These are phyloP conservation scores for Apomyelois bistriatella DNA, from an alignment of 2,888 invertebrate genomes.

Conservation along the genomic window DNA sequence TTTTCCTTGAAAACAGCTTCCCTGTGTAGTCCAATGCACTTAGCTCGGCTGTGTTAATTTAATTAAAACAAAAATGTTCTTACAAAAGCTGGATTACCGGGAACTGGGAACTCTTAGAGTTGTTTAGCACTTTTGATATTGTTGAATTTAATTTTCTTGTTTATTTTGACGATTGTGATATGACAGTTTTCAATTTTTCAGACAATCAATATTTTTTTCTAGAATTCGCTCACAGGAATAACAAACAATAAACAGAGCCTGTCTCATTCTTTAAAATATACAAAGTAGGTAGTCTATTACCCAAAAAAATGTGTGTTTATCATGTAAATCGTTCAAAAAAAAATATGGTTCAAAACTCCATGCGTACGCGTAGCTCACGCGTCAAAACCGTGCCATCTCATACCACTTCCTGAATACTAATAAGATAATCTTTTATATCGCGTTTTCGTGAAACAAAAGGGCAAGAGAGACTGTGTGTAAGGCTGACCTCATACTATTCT, in stretches of 20 bases:
- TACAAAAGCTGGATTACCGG: constrained; percentile 16
- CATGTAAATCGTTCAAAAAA: constrained; percentile 3
- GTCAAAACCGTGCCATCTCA: constrained; percentile 49
- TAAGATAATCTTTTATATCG: constrained; percentile 78
- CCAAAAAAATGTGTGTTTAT: background rate
- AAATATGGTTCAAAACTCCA: constrained; percentile 25
- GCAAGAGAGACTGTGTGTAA: constrained; percentile 40
- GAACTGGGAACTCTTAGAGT: constrained; percentile 7
- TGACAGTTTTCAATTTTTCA: background rate
- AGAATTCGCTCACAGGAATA: too few species aligned
- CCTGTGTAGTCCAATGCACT: constrained; percentile 30
- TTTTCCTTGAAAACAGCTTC: constrained; percentile 17
- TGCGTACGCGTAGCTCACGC: constrained; percentile 47
- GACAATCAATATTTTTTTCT: background rate
- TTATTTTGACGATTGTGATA: background rate
- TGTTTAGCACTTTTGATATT: constrained; percentile 18
- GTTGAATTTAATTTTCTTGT: background rate
- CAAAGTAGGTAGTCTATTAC: too few species aligned
- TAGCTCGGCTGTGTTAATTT: constrained; percentile 48
- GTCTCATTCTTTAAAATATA: too few species aligned
- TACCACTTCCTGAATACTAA: constrained; percentile 68
- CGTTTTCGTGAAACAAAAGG: constrained; percentile 75
- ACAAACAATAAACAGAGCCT: too few species aligned
- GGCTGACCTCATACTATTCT: background rate
- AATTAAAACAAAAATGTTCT: constrained; percentile 45